Evolutionary conservation across 1,140 invertebrate species (phyloP).

Genomic region (Sminthurides bifidus): DNA sequence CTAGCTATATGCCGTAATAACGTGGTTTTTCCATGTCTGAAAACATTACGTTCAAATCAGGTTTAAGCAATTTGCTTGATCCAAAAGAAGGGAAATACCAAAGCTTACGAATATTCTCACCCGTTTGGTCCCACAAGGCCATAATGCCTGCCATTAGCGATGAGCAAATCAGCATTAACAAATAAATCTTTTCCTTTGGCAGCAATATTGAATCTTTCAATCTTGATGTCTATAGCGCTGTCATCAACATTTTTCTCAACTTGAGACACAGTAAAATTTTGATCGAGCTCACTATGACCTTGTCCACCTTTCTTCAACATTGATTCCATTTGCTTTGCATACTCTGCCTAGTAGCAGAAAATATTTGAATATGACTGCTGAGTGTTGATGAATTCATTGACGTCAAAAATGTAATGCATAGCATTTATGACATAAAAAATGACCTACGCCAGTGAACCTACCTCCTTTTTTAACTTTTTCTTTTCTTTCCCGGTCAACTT

Average conservation of each 20-base stretch:
- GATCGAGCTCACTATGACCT: constrained; percentile 74
- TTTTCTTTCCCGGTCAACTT: constrained; percentile 88
- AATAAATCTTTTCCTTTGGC: constrained; percentile 97
- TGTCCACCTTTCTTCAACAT: constrained; percentile 76
- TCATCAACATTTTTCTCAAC: constrained; percentile 79
- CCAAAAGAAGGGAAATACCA: constrained; percentile 8
- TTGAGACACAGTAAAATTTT: constrained; percentile 93
- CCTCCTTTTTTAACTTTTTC: constrained; percentile 79
- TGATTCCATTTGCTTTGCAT: constrained; percentile 79
- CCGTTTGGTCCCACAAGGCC: constrained; percentile 98
- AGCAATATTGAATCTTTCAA: constrained; percentile 95
- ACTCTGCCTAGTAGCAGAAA: constrained; percentile 50
- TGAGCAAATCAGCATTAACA: constrained; percentile 87
- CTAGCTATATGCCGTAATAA: constrained; percentile 82
- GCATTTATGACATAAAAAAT: background rate
- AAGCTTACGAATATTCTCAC: constrained; percentile 39
- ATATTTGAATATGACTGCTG: background rate
- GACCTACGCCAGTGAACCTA: constrained; percentile 23
- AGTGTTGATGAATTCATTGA: background rate
- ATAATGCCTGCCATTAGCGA: constrained; percentile 87
- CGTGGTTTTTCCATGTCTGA: constrained; percentile 95
- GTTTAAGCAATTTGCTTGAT: constrained; percentile 13
- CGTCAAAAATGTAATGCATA: constrained; percentile 4
- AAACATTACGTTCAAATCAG: constrained; percentile 16
- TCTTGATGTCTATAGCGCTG: constrained; percentile 94